Conservation (phyloP, 2,888 invertebrate species). For the Rotaria magnacalcarata region DNA sequence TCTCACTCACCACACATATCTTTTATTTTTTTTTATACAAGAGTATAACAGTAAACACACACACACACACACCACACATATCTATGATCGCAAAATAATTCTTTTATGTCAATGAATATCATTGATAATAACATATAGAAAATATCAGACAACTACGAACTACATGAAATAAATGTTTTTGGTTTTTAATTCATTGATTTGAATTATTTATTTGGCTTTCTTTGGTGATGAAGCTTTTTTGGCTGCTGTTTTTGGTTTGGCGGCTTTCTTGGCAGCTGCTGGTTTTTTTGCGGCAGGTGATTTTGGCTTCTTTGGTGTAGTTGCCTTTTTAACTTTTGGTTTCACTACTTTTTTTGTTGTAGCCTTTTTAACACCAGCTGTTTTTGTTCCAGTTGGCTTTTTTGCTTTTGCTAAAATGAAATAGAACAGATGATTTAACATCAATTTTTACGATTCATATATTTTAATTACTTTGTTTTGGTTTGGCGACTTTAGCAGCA, state of each 20-base stretch:
- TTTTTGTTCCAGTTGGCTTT: constrained; percentile 13
- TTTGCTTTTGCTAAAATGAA: constrained; percentile 12
- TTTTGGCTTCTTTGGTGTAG: constrained; percentile 17
- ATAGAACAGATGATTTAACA: background rate
- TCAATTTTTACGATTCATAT: no score
- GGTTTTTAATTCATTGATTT: background rate
- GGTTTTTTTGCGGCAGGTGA: background rate
- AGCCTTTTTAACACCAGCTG: background rate
- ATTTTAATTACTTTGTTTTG: background rate
- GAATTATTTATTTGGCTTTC: background rate
- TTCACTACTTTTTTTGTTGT: background rate
- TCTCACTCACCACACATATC: background rate
- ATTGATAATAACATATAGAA: background rate
- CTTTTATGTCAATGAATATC: background rate
- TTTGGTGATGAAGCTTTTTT: constrained; percentile 1
- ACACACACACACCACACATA: background rate
- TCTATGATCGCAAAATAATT: background rate
- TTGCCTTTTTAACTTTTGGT: constrained; percentile 27
- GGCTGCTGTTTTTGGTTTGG: background rate
- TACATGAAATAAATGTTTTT: background rate
- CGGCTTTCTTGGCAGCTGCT: background rate
- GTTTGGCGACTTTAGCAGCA: background rate
- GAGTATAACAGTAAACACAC: background rate
- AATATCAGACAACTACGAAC: constrained; percentile 17
- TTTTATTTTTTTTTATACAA: background rate